Evolutionary conservation across 2,797 vertebrate species (phyloP).

Genomic region (Tamandua tetradactyla): DNA sequence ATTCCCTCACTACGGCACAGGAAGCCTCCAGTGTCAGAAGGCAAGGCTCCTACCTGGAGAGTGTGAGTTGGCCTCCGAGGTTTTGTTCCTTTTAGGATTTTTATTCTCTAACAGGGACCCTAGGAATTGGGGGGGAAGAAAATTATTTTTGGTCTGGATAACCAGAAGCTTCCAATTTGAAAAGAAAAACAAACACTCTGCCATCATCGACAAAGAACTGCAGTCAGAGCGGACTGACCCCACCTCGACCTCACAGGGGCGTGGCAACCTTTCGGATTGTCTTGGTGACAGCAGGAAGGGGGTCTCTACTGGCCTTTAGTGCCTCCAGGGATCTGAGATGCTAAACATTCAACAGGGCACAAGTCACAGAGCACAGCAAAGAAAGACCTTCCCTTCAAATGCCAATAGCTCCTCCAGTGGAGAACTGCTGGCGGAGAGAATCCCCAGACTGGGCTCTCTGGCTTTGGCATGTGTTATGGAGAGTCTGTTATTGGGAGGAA

Average conservation of each 20-base stretch:
- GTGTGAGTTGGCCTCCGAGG: not conserved
- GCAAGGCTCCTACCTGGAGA: not conserved
- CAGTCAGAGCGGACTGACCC: accelerated
- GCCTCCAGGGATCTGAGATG: not conserved
- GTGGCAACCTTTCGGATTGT: too few relatives aligned
- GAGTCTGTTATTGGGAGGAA: not conserved
- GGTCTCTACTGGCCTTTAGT: not conserved
- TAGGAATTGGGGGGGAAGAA: not conserved
- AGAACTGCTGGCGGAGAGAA: not conserved
- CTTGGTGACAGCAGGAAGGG: not conserved
- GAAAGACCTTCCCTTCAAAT: too few relatives aligned
- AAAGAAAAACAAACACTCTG: not conserved
- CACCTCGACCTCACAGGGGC: accelerated
- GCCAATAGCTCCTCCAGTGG: not conserved
- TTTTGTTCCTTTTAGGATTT: not conserved
- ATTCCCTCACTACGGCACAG: too few relatives aligned
- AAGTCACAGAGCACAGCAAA: too few relatives aligned
- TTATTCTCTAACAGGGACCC: not conserved
- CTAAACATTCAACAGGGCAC: not conserved
- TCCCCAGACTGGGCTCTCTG: not conserved
- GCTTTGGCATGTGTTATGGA: not conserved
- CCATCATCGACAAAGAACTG: not conserved
- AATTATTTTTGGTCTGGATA: not conserved
- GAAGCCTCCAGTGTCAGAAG: not conserved
- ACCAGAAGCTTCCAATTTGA: not conserved